Base-by-base conservation (phyloP, 2,113 vertebrate genomes). In the Pungitius pungitius region DNA sequence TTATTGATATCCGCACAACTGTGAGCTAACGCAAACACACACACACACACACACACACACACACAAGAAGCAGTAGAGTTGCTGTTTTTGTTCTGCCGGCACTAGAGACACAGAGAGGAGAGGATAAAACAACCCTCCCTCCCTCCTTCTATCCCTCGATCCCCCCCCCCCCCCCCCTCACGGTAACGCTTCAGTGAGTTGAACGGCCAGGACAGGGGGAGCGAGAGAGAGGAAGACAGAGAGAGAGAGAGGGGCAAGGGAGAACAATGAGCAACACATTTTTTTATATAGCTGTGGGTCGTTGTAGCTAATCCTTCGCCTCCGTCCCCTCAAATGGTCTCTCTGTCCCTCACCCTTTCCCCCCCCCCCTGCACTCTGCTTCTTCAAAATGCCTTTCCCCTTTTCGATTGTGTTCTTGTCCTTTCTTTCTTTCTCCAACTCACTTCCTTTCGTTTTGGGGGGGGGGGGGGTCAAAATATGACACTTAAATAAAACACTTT, bases 241-340 rank as follows among this genome's bases (percentile, higher is more conserved):
- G 45, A 66, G 37, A 70, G 60, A 69, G 72, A 59, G 85, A 70
- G 80, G 86, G 76, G 86, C 78, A 85, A 71, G 78, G 77, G 82
- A 93, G 93, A 94, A 94, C 93, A 94, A 94, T 94, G 92, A 91
- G 88, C 92, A 92, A 93, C 92, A 93, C 87, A 93, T 92, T 93
- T 94, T 93, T 93, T 93, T 92, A 94, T 93, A 93, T 92, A 92
- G 92, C 93, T 91, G 90, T 93, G 92, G 92, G 92, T 92, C 86
- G 87, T 81, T 87, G 84, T 79, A 54, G 88, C 91, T 94, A 94
- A 94, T 94, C 94, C 93, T 90, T 91, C 89, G 90, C 87, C 90
- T 90, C 91, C 62, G 87, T 91, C 92, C 91, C 91, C 89, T 91
- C 89, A 90, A 92, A 92, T 89, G 80, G 83, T 86, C 87, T 90